Evolutionary conservation across 2,113 vertebrate genomes (phyloP), one percentile per base, ranked within the genome.

Genomic region (Anser brachyrhynchus): DNA sequence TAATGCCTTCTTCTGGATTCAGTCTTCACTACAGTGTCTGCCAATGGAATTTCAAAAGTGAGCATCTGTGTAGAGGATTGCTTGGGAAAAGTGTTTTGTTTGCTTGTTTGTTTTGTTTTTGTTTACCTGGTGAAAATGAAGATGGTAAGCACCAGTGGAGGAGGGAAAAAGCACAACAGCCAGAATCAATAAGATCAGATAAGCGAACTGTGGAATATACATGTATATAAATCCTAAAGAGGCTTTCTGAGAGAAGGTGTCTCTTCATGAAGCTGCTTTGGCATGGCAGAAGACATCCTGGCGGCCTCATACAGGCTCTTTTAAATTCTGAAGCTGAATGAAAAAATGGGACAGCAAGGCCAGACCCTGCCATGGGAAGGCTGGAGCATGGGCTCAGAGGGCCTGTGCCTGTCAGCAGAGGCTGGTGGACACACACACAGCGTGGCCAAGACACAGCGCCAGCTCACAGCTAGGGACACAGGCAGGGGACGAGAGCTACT

Each of bases 341-440:
- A 59, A 22, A 66, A 41, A 9, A 6, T 62, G 61, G 8, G 39
- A 13, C 17, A 35, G 52, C 17, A 61, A 41, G 65, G 29, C 16
- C 41, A 33, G 13, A 31, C 6, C 65, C 77, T 81, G 28, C 58
- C 33, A 25, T n/a, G 49, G 67, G 23, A 80, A 73, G 23, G 13
- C 22, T 57, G 49, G 28, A 65, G n/a, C 31, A 3, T 35, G 37
- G 61, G 19, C 39, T 71, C 25, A 18, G 29, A 1, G 4, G 26
- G 16, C 18, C 33, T 65, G 33, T 46, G 51, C 15, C 37, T 8
- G 10, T n/a, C 3, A 8, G 44, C 19, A 1, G 7, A 22, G 39
- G 44, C 22, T 15, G 17, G 33, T 4, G 15, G 49, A 43, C 20
- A 4, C 37, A 33, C 12, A 5, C 0, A 2, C 37, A 49, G n/a